These are phyloP conservation scores for Polypedilum pembai DNA, from an alignment of 1,140 invertebrate genomes.

Conservation along the genomic window DNA sequence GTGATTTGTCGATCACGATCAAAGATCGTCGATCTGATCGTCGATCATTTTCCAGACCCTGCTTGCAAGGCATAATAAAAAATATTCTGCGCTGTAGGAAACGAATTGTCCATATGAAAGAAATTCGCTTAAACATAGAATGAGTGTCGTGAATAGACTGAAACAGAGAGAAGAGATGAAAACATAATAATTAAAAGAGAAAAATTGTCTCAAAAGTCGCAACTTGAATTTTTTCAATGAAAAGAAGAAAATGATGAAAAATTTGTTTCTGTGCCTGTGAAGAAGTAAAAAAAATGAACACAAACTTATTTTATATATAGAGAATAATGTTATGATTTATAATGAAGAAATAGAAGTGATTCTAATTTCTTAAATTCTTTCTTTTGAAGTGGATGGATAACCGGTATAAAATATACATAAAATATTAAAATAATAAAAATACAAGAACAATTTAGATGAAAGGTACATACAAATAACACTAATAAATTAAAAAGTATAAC, in stretches of 20 bases:
- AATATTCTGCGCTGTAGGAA: background rate
- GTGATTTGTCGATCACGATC: too few relatives aligned
- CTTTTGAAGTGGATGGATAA: background rate
- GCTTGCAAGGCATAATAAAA: too few relatives aligned
- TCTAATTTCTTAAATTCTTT: conserved; percentile 2
- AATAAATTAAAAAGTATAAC: background rate
- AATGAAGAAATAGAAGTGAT: background rate
- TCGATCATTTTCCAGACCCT: too few relatives aligned
- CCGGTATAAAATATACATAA: background rate
- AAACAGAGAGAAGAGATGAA: background rate
- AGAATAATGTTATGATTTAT: conserved; percentile 14
- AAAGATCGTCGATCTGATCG: too few relatives aligned
- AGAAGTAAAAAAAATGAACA: background rate
- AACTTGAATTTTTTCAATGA: background rate
- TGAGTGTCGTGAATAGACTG: background rate
- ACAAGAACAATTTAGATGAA: background rate
- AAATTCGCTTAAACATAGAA: background rate
- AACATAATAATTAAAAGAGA: background rate
- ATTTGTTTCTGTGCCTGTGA: conserved; percentile 3
- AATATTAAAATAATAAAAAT: background rate
- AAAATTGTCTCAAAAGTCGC: background rate
- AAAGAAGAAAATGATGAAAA: background rate
- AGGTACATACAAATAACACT: background rate
- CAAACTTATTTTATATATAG: background rate
- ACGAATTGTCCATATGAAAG: background rate